A percentile compares a stretch with the other conserved stretches of the same genome.
Conservation (phyloP, 2,888 invertebrate species). For the Acheta domesticus region DNA sequence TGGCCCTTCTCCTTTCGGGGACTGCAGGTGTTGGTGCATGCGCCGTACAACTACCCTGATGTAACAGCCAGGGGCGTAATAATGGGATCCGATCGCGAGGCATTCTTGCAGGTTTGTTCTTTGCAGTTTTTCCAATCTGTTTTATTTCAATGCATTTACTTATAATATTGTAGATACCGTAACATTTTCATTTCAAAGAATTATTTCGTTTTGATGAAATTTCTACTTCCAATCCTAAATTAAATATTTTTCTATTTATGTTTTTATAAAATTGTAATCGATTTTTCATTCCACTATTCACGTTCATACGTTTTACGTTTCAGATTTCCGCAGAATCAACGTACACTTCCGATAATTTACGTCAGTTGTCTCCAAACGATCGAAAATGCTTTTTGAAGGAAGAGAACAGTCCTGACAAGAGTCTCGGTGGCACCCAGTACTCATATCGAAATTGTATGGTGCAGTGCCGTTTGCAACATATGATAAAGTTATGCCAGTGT, state of each 20-base stretch:
- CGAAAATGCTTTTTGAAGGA: conserved; percentile 37
- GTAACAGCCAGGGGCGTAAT: conserved; percentile 34
- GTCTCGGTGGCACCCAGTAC: conserved; percentile 18
- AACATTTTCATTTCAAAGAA: no score
- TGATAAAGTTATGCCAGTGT: conserved; percentile 34
- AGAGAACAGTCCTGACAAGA: conserved; percentile 26
- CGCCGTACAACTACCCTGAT: conserved; percentile 35
- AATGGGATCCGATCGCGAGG: conserved; percentile 33
- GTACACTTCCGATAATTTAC: conserved; percentile 33
- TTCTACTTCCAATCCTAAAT: no score
- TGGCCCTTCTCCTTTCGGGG: conserved; percentile 37
- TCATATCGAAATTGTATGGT: conserved; percentile 37
- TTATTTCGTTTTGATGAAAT: no score
- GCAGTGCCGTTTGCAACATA: conserved; percentile 34
- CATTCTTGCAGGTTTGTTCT: conserved; percentile 29
- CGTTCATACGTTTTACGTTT: background rate
- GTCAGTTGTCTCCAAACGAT: conserved; percentile 29
- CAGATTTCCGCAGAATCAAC: conserved; percentile 36
- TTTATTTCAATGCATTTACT: no score
- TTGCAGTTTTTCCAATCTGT: background rate
- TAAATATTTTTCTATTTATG: no score
- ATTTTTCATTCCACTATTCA: no score
- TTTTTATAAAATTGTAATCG: no score
- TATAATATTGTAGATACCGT: no score
- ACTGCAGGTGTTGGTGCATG: conserved; percentile 35